Base-by-base conservation (phyloP, 2,113 vertebrate genomes). In the Serilophus lunatus region DNA sequence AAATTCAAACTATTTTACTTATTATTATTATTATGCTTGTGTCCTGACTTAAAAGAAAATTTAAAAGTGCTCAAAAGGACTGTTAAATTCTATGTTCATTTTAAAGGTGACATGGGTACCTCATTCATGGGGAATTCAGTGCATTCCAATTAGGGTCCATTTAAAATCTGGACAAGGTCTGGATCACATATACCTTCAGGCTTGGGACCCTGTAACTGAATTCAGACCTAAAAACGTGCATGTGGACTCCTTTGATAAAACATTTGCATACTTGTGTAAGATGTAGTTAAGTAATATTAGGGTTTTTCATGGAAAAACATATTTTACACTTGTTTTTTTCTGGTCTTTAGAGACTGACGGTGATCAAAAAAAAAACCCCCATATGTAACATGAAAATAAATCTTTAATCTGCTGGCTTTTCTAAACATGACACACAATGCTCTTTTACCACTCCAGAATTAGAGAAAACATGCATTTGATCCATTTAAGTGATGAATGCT, bases 401-500 rank as follows among this genome's bases (percentile, higher is more conserved):
- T n/a, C 44, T 94, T 88, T 83, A 92, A 61, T 76, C 80, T 92
- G 51, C 25, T 76, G 44, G 44, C 68, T 95, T 92, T 88, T 10
- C 10, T 53, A 83, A 90, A 64, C 31, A 51, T 35, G 54, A 57
- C 53, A 80, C 61, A 66, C 29, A 71, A 31, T 59, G 63, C 31
- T 88, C 81, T 77, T 78, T 64, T 57, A n/a, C 75, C 64, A 60
- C 53, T 74, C 33, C 13, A 59, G 76, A 68, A 61, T 82, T 81
- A 81, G 29, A 89, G 66, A 90, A 96, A 93, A 68, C 35, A 64
- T 83, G 80, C 38, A 91, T 94, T 91, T 10, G 3, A 79, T 78
- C 49, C 68, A 93, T 86, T 88, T 65, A 87, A 86, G 45, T 95
- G 94, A 95, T 66, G 82, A 88, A 95, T 90, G 50, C 33, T 45